phyloP scores from a whole-genome alignment of 1,140 invertebrate genomes.

The Drosophila sechellia region DNA sequence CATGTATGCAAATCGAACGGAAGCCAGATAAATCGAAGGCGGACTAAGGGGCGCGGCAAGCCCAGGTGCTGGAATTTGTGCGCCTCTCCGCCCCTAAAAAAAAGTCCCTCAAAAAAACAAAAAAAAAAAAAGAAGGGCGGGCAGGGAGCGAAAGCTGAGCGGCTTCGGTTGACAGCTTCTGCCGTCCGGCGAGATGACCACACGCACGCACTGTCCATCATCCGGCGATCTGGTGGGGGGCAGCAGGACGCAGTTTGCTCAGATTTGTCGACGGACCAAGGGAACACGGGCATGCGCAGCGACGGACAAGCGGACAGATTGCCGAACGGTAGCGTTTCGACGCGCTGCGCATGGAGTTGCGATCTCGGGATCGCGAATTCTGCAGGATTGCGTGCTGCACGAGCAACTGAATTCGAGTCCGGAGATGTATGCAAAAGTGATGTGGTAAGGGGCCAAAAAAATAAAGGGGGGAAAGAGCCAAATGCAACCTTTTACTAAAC shows the following conservation, averaged over 20 bases:
- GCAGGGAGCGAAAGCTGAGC: constrained; percentile 43
- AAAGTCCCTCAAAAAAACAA: neutral
- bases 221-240: constrained; percentile 20
- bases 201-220: constrained; percentile 71
- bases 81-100: constrained; percentile 9
- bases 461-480: constrained; percentile 39
- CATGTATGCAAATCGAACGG: constrained; percentile 53
- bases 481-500: constrained; percentile 84
- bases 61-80: constrained; percentile 70
- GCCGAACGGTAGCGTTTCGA: constrained; percentile 66
- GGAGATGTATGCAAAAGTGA: constrained; percentile 32
- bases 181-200: constrained; percentile 44
- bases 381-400: constrained; percentile 52
- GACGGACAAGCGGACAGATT: constrained; percentile 8
- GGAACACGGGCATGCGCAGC: constrained; percentile 48
- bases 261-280: constrained; percentile 56
- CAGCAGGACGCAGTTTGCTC: neutral
- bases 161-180: constrained; percentile 48
- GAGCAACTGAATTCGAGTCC: constrained; percentile 41
- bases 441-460: neutral
- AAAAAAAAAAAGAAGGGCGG: neutral
- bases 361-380: constrained; percentile 26
- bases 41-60: constrained; percentile 18
- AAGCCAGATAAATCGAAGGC: constrained; percentile 57
- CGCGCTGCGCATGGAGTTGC: constrained; percentile 13